These are phyloP conservation scores for Dynastes grantii DNA, from an alignment of 2,888 invertebrate genomes.

Conservation along the genomic window DNA sequence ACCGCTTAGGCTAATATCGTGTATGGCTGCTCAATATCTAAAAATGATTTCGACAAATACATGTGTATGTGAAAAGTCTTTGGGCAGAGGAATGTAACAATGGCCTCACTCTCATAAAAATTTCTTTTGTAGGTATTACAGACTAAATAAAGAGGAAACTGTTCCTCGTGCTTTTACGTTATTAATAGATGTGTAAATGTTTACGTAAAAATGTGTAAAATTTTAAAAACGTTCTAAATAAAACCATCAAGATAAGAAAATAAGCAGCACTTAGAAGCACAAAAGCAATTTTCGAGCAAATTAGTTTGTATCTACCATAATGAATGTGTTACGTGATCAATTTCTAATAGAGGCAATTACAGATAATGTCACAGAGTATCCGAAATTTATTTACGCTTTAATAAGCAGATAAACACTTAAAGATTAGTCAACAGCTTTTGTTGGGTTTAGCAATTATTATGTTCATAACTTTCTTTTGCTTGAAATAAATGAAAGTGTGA, in stretches of 20 bases:
- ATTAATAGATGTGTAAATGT: background rate
- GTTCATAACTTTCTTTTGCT: slow-evolving; percentile 1
- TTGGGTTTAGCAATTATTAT: slow-evolving; percentile 10
- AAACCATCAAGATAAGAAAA: slow-evolving; percentile 13
- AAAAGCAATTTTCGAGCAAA: slow-evolving; percentile 21
- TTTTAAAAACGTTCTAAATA: slow-evolving; percentile 18
- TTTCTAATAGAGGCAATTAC: slow-evolving; percentile 28
- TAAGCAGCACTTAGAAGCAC: slow-evolving; percentile 10
- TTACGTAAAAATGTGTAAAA: slow-evolving; percentile 4
- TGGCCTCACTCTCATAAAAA: no score
- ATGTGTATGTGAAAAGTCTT: no score
- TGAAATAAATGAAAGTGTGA: slow-evolving; percentile 2
- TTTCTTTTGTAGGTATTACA: no score
- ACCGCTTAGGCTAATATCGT: no score
- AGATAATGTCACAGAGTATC: slow-evolving; percentile 25
- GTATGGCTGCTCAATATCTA: no score
- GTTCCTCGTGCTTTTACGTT: no score
- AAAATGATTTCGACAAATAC: no score
- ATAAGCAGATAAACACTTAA: slow-evolving; percentile 34
- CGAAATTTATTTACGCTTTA: slow-evolving; percentile 30
- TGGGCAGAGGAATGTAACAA: no score
- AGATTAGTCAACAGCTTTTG: slow-evolving; percentile 10
- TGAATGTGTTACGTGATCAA: slow-evolving; percentile 27
- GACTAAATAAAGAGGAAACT: no score
- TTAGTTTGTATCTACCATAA: slow-evolving; percentile 5